Evolutionary conservation across 2,888 invertebrate genomes (phyloP).

Genomic region (Heliconius ismenius): DNA sequence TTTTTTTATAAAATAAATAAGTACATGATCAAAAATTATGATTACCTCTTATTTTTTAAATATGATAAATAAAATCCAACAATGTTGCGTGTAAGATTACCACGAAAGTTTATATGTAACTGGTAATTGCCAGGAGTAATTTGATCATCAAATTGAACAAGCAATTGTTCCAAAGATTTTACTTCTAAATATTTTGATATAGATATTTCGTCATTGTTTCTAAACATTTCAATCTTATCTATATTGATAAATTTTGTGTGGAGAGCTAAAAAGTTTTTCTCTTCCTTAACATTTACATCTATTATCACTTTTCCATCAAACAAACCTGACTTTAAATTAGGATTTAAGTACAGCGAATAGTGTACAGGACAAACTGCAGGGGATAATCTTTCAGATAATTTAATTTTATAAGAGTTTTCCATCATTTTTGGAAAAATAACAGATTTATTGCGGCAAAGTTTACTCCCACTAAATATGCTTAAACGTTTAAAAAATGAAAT

Average conservation of each 20-base stretch:
- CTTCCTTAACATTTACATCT: slow-evolving; percentile 62
- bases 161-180: slow-evolving; percentile 63
- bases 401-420: slow-evolving; percentile 50
- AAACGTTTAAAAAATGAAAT: not conserved
- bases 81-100: slow-evolving; percentile 84
- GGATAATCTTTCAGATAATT: slow-evolving; percentile 62
- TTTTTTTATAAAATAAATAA: not conserved
- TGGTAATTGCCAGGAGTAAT: slow-evolving; percentile 71
- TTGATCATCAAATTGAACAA: slow-evolving; percentile 58
- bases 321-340: slow-evolving; percentile 58
- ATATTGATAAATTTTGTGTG: slow-evolving; percentile 83
- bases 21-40: not conserved
- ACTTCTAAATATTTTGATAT: slow-evolving; percentile 61
- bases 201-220: slow-evolving; percentile 53
- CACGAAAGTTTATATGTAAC: slow-evolving; percentile 83
- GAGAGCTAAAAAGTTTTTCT: slow-evolving; percentile 74
- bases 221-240: slow-evolving; percentile 60
- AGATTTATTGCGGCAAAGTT: slow-evolving; percentile 28
- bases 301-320: slow-evolving; percentile 69
- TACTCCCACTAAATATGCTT: not conserved
- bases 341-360: slow-evolving; percentile 64
- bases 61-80: slow-evolving; percentile 88
- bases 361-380: slow-evolving; percentile 61
- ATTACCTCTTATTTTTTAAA: slow-evolving; percentile 79
- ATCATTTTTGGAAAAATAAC: slow-evolving; percentile 42